These are phyloP conservation scores for Agrotis puta DNA, from an alignment of 2,888 invertebrate genomes.

Conservation along the genomic window DNA sequence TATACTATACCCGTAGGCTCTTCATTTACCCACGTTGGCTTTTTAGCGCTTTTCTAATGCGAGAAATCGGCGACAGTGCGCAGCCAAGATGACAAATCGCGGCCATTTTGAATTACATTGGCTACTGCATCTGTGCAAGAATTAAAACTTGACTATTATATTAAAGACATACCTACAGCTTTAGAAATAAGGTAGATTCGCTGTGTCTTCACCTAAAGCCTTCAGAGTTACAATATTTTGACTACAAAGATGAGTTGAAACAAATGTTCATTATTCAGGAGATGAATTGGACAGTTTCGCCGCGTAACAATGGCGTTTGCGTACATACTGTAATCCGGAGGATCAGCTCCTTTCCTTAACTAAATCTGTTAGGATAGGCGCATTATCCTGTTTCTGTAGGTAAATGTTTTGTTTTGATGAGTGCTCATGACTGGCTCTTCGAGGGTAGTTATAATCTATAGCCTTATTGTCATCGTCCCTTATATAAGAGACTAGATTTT, in stretches of 20 bases:
- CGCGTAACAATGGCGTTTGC: slow-evolving; percentile 41
- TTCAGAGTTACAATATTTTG: slow-evolving; percentile 14
- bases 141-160: background rate
- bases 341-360: slow-evolving; percentile 53
- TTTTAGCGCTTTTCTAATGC: no score
- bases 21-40: no score
- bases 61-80: no score
- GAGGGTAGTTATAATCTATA: background rate
- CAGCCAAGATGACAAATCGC: no score
- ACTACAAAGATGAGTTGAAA: slow-evolving; percentile 40
- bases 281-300: slow-evolving; percentile 43
- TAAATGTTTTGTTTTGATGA: slow-evolving; percentile 39
- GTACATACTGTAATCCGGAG: slow-evolving; percentile 56
- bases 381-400: slow-evolving; percentile 15
- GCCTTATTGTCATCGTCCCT: no score
- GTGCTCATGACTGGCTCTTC: background rate
- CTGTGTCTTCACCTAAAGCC: slow-evolving; percentile 14
- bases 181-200: slow-evolving; percentile 37
- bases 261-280: slow-evolving; percentile 55
- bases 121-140: no score
- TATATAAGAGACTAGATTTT: no score
- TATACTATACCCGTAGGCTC: no score
- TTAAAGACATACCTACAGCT: background rate
- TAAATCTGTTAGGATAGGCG: slow-evolving; percentile 28
- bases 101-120: no score